These are phyloP conservation scores for Hirtodrosophila alboralis DNA, from an alignment of 2,888 invertebrate genomes.

Conservation along the genomic window DNA sequence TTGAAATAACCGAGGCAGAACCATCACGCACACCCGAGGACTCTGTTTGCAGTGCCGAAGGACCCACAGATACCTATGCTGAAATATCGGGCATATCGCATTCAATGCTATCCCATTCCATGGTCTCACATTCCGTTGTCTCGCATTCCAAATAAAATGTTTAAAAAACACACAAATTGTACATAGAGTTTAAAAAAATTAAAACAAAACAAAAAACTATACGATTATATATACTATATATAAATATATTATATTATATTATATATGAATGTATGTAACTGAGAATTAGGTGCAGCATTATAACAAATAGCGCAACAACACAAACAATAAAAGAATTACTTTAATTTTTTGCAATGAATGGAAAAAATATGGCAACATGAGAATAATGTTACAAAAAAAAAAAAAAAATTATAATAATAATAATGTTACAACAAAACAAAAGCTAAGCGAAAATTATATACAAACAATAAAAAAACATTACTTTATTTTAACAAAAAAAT, in stretches of 20 bases:
- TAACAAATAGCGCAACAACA: constrained; percentile 61
- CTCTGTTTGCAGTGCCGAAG: constrained; percentile 95
- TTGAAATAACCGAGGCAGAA: constrained; percentile 90
- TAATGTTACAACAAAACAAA: too few relatives aligned
- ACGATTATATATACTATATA: constrained; percentile 18
- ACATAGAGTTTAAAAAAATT: constrained; percentile 29
- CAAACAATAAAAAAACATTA: constrained; percentile 73
- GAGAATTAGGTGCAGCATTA: constrained; percentile 64
- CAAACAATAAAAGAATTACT: constrained; percentile 72
- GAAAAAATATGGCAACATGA: constrained; percentile 20
- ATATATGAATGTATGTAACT: constrained; percentile 54
- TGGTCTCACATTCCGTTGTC: constrained; percentile 81
- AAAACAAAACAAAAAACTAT: constrained; percentile 29
- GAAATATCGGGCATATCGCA: constrained; percentile 84
- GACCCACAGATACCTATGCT: constrained; percentile 87
- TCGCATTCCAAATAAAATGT: constrained; percentile 71
- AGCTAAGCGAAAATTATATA: constrained; percentile 28
- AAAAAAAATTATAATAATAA: too few relatives aligned
- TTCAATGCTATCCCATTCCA: constrained; percentile 83
- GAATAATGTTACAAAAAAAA: constrained; percentile 23
- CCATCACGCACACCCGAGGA: constrained; percentile 95
- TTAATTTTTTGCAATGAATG: constrained; percentile 65
- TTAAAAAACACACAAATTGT: constrained; percentile 9
- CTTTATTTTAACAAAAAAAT: constrained; percentile 67
- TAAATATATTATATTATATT: constrained; percentile 43